phyloP scores from a whole-genome alignment of 2,797 vertebrate genomes.

The Peromyscus nudipes region DNA sequence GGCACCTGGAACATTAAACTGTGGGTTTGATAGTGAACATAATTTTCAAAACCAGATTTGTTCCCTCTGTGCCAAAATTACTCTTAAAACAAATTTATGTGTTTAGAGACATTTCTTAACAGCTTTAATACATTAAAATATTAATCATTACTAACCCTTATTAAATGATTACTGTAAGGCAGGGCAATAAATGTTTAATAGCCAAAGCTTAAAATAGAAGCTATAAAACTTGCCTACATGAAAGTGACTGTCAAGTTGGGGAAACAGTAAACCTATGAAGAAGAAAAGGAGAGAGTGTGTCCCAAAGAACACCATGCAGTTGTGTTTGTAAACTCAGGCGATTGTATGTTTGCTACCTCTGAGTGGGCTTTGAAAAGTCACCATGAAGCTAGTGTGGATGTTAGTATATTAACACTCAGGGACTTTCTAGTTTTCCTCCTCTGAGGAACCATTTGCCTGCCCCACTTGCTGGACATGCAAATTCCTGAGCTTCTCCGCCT shows the following conservation, averaged over 20 bases:
- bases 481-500: background rate
- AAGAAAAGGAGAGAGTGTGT: background rate
- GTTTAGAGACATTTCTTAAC: conserved; percentile 70
- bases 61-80: background rate
- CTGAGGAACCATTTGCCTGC: background rate
- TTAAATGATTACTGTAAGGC: conserved; percentile 74
- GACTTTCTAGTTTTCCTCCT: background rate
- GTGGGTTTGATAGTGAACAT: background rate
- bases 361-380: background rate
- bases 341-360: rapidly evolving
- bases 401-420: background rate
- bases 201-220: conserved; percentile 47
- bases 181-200: conserved; percentile 73
- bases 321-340: background rate
- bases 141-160: conserved; percentile 68
- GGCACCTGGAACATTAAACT: background rate
- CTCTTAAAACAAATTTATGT: conserved; percentile 69
- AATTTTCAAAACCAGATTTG: conserved; percentile 55
- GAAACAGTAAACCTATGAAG: background rate
- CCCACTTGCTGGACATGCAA: background rate
- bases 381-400: rapidly evolving
- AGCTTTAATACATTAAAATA: conserved; percentile 69
- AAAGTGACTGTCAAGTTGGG: conserved; percentile 22
- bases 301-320: background rate
- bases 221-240: conserved; percentile 57